These are phyloP conservation scores for Tauraco erythrolophus DNA, from an alignment of 2,113 vertebrate genomes.

Conservation along the genomic window DNA sequence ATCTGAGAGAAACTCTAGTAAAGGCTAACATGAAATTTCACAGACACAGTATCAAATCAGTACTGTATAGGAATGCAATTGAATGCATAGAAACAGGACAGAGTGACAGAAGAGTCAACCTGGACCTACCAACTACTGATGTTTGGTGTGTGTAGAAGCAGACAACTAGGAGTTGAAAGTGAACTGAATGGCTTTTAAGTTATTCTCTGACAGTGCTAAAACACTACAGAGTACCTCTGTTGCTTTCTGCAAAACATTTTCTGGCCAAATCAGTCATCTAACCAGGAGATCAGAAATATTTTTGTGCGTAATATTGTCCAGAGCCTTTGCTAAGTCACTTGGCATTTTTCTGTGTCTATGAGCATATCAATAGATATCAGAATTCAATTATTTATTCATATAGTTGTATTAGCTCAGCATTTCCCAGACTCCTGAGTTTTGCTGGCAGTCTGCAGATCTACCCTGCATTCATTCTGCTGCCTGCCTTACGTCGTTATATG, in stretches of 20 bases:
- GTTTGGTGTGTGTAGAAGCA: not conserved
- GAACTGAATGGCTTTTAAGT: not conserved
- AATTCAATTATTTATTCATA: not conserved
- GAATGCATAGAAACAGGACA: not conserved
- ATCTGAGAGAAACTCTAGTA: not conserved
- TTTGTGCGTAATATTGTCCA: not conserved
- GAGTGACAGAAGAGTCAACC: not conserved
- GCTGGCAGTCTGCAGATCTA: not conserved
- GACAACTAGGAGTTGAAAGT: not conserved
- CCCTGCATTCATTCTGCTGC: not conserved
- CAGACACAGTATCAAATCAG: not conserved
- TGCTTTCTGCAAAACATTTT: not conserved
- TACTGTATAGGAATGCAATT: not conserved
- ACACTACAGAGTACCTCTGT: not conserved
- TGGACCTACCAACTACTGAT: not conserved
- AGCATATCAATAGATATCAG: not conserved
- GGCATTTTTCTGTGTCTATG: not conserved
- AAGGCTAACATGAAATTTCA: not conserved
- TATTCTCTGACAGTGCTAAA: not conserved
- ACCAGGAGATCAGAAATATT: not conserved
- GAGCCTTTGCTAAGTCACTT: conserved; percentile 28
- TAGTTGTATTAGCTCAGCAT: not conserved
- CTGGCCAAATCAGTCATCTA: not conserved
- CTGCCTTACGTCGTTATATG: not conserved
- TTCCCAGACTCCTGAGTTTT: conserved; percentile 24